Percentiles rank a stretch among this genome's conserved stretches.
Conservation (phyloP, 2,888 invertebrate species). For the Cantharis nigra region DNA sequence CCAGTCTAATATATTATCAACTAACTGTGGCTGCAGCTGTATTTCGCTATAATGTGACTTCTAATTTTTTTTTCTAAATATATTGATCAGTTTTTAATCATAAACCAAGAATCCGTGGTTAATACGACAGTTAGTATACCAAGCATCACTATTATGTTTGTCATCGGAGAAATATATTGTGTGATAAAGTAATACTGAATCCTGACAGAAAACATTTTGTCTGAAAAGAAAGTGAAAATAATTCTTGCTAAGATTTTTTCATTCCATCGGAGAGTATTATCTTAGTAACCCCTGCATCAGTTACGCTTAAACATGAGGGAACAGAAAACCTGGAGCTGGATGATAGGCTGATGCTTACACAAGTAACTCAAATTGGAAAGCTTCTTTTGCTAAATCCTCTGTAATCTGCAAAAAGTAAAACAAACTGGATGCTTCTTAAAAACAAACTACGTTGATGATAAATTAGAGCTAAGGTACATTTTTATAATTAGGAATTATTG, state of each 20-base stretch:
- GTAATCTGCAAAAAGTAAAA: background rate
- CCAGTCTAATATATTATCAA: no score
- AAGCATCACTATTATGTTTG: no score
- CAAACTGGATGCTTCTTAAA: background rate
- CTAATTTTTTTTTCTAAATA: no score
- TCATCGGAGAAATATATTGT: no score
- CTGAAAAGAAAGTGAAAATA: background rate
- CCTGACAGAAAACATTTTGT: background rate
- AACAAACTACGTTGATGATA: background rate
- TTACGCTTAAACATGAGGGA: background rate
- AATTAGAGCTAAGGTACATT: background rate
- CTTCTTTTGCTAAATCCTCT: background rate
- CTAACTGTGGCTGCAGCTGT: no score
- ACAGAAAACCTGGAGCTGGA: background rate
- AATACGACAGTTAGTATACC: no score
- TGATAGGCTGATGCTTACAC: background rate
- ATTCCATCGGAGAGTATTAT: background rate
- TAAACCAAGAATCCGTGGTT: no score
- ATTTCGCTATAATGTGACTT: no score
- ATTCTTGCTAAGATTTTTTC: background rate
- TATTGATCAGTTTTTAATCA: no score
- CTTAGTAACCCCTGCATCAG: background rate
- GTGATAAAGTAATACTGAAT: no score
- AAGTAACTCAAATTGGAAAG: background rate
- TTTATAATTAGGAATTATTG: background rate